These are phyloP conservation scores for Helogale parvula DNA, from an alignment of 2,113 vertebrate genomes.

Conservation along the genomic window DNA sequence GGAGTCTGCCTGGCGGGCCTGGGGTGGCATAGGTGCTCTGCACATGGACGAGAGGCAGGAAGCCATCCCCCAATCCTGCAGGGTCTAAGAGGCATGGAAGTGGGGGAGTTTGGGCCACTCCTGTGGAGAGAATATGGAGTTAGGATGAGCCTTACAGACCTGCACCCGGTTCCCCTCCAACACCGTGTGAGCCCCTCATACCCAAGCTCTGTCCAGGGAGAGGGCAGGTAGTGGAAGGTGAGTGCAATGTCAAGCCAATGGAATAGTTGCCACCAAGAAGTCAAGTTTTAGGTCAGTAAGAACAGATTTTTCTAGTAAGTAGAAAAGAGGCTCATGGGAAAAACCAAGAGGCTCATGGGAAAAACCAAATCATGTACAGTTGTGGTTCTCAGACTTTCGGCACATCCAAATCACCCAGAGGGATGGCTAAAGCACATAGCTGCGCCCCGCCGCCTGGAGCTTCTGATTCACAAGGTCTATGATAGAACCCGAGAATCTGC, in stretches of 20 bases:
- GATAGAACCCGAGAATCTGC: neutral
- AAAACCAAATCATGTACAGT: neutral
- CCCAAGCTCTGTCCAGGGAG: neutral
- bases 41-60: neutral
- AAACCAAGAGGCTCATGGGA: neutral
- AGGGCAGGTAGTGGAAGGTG: neutral
- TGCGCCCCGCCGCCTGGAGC: neutral
- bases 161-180: neutral
- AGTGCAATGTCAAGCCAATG: neutral
- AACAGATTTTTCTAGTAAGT: neutral
- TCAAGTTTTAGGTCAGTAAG: neutral
- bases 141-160: no score
- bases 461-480: neutral
- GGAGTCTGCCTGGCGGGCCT: neutral
- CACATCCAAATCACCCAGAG: neutral
- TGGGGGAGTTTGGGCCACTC: neutral
- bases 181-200: rapidly evolving
- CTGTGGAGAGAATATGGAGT: neutral
- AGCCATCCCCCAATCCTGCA: no score
- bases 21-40: neutral
- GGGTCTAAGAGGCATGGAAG: neutral
- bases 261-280: neutral
- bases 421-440: neutral
- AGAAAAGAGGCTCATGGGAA: neutral
- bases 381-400: neutral